Evolutionary conservation across 2,888 invertebrate genomes (phyloP).

Genomic region (Hyposoter didymator): DNA sequence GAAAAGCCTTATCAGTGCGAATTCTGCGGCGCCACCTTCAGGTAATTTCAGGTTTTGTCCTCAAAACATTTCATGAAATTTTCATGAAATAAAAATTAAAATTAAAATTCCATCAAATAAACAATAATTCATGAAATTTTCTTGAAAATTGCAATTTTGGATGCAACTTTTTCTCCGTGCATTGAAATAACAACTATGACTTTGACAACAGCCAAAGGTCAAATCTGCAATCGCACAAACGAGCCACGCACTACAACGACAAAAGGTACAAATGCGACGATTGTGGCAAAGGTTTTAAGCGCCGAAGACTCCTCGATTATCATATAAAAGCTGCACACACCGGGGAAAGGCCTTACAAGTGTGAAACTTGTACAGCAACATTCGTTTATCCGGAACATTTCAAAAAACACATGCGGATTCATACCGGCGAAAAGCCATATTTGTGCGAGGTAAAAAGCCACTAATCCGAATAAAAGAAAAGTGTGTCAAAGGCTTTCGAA

Average conservation of each 20-base stretch:
- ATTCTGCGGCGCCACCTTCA: conserved; percentile 91
- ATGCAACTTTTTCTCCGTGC: background rate
- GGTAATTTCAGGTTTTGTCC: conserved; percentile 72
- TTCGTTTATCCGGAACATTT: conserved; percentile 94
- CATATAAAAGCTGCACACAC: conserved; percentile 93
- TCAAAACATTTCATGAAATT: background rate
- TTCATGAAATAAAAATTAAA: too few species aligned
- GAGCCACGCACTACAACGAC: conserved; percentile 92
- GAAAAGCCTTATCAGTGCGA: conserved; percentile 93
- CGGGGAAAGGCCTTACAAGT: conserved; percentile 91
- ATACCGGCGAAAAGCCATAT: conserved; percentile 91
- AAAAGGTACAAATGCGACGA: conserved; percentile 89
- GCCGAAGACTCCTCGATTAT: conserved; percentile 89
- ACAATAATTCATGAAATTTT: background rate
- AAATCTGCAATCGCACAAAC: conserved; percentile 92
- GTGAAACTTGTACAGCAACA: conserved; percentile 90
- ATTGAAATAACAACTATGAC: conserved; percentile 13
- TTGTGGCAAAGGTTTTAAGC: conserved; percentile 91
- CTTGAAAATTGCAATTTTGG: too few species aligned
- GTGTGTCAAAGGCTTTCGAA: background rate
- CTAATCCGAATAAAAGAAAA: background rate
- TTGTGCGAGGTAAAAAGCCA: conserved; percentile 87
- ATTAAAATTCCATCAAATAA: too few species aligned
- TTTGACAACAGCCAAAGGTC: conserved; percentile 88
- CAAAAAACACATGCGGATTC: conserved; percentile 92